Base-by-base conservation (phyloP, 2,888 invertebrate genomes). In the Dynastes tityus region DNA sequence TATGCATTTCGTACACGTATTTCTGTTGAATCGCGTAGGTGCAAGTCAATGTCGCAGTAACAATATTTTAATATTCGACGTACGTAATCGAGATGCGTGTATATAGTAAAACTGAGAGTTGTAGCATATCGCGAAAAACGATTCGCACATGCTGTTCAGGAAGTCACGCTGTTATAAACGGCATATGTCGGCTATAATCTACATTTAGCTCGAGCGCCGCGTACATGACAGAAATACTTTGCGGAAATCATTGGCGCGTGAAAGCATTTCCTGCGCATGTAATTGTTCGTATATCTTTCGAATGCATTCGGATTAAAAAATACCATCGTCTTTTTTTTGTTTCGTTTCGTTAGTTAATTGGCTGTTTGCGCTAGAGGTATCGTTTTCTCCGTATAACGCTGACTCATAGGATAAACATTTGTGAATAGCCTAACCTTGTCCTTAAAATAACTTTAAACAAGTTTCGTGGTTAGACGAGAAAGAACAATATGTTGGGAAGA, bases 191-290 rank as follows among this genome's bases (percentile, higher is more conserved):
- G 27, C 58, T 58, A 73, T 61, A 73, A 73, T 73, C 58, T 73
- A 73, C 61, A 73, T 73, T 58, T 40, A 73, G 61, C 61, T 45
- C 11, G 27, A 73, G 32, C 32, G 4, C 58, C 58, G 73, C 22
- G 58, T 73, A 73, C 73, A 73, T 73, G 58, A 61, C 73, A 73
- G 73, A 61, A 73, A 73, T 73, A 61, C 73, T 73, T 58, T 27
- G 61, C 73, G 73, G 61, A 61, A 73, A 61, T 32, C 61, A 61
- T 61, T 61, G 58, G 73, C 61, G 73, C 73, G 73, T 73, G 73
- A 61, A 73, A 73, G 73, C 73, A 73, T 61, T 73, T 73, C 73
- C 73, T 73, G 73, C 53, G 37, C 58, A 58, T 27, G 58, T 73
- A 73, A 45, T 73, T 73, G 58, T 71, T n/a, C 73, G 27, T 51